Conservation (phyloP, 2,797 vertebrate species). For the Pampus argenteus region DNA sequence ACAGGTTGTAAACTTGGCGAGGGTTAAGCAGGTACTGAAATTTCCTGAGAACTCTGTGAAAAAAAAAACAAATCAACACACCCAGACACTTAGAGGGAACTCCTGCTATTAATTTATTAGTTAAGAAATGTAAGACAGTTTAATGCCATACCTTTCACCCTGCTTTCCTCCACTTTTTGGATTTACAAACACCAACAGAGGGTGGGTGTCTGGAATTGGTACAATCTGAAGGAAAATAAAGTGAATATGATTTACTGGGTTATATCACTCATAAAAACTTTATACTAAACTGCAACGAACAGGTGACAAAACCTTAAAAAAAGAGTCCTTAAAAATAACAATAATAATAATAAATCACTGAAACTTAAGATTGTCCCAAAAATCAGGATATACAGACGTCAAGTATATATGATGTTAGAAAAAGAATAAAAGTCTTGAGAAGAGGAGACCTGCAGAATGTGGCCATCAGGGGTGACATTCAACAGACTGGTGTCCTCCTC, state of each 20-base stretch:
- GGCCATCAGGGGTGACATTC: constrained; percentile 82
- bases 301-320: background rate
- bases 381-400: constrained; percentile 10
- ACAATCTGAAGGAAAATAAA: constrained; percentile 80
- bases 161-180: constrained; percentile 97
- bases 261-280: background rate
- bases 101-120: too few species aligned
- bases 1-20: constrained; percentile 92
- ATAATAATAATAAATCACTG: constrained; percentile 11
- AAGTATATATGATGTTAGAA: constrained; percentile 22
- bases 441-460: constrained; percentile 80
- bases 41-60: constrained; percentile 90
- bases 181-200: constrained; percentile 94
- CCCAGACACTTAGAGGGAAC: background rate
- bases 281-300: too few species aligned
- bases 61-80: background rate
- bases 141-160: constrained; percentile 86
- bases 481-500: constrained; percentile 77
- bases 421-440: constrained; percentile 22
- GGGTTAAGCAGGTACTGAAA: constrained; percentile 94
- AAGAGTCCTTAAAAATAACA: background rate
- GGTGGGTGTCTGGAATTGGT: constrained; percentile 87
- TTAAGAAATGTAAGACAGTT: background rate
- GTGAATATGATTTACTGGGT: background rate
- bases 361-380: constrained; percentile 28